Evolutionary conservation across 1,140 invertebrate genomes (phyloP).

Genomic region (Chrysopa pallens): DNA sequence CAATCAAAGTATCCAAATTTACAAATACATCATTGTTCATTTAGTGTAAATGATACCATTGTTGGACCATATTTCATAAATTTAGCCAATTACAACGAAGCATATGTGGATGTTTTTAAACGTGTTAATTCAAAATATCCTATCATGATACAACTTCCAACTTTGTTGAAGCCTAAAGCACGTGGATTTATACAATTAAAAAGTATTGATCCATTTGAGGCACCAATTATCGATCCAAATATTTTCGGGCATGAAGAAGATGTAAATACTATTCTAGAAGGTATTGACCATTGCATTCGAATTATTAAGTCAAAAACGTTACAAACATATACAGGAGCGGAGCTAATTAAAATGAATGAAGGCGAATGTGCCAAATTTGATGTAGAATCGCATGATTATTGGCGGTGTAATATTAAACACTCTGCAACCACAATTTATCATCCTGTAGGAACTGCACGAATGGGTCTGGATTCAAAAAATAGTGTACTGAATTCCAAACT

Average conservation of each 20-base stretch:
- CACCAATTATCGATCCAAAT: slow-evolving; percentile 50
- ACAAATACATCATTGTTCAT: slow-evolving; percentile 11
- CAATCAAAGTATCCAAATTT: slow-evolving; percentile 18
- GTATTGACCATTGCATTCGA: slow-evolving; percentile 21
- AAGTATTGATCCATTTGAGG: slow-evolving; percentile 35
- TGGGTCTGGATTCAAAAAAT: slow-evolving; percentile 44
- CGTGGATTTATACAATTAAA: slow-evolving; percentile 30
- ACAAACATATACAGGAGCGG: slow-evolving; percentile 16
- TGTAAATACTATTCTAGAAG: slow-evolving; percentile 17
- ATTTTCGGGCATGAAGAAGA: slow-evolving; percentile 27
- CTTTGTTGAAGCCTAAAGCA: slow-evolving; percentile 32
- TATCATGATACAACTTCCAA: slow-evolving; percentile 9
- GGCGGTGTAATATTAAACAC: slow-evolving; percentile 40
- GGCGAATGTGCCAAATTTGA: slow-evolving; percentile 18
- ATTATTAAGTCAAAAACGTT: slow-evolving; percentile 1
- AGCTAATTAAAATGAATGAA: slow-evolving; percentile 23
- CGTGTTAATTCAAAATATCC: slow-evolving; percentile 4
- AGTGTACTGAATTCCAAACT: slow-evolving; percentile 45
- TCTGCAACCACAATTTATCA: slow-evolving; percentile 46
- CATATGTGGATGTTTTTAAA: not conserved
- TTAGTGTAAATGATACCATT: slow-evolving; percentile 6
- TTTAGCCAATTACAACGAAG: slow-evolving; percentile 6
- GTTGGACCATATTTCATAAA: slow-evolving; percentile 1
- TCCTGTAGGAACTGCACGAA: slow-evolving; percentile 57
- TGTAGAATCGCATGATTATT: slow-evolving; percentile 37